Base-by-base conservation (phyloP, 2,797 vertebrate genomes). In the Enteromius paludinosus region DNA sequence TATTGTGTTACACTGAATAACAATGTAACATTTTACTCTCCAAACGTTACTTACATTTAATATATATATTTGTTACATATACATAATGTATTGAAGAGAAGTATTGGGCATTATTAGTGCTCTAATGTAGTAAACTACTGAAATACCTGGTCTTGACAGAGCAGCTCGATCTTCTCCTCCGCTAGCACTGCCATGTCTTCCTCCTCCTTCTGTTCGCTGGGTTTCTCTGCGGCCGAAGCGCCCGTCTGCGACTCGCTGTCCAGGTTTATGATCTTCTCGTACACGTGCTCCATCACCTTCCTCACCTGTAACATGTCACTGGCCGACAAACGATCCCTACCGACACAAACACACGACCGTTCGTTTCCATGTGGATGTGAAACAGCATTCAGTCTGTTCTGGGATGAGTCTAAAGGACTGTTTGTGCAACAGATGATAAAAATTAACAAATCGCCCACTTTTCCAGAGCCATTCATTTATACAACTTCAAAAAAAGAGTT, bases 291-390 rank as follows among this genome's bases (percentile, higher is more conserved):
- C 96, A 96, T 96, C 85, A 97, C 96, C 69, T 96, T 96, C 38
- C 96, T 93, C 82, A 97, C 96, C 74, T 97, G 96, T 28, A 97
- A 93, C 96, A 96, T 97, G 87, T 97, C 96, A 83, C 96, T 97
- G 45, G 96, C 96, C 23, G 96, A 97, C 45, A 97, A 90, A 33
- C 96, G 88, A 17, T 97, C 96, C 90, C 96, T 97, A 23, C 20
- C 20, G 0, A 66, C 30, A 66, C 41, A 65, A 18, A 59, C 69
- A n/a, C 23, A 54, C 15, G 4, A n/a, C 49, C n/a, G 7, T 3
- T 54, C 18, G 8, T 18, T 28, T 30, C 17, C 17, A 8, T 30
- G 6, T 7, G 12, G 0, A 28, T 28, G 56, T 61, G 23, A 12
- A 14, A 61, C 56, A 3, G 12, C 59, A 28, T 28, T 25, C 25